Evolutionary conservation across 2,113 vertebrate genomes (phyloP), one percentile per base, ranked within the genome.

Genomic region (Cisticola juncidis): DNA sequence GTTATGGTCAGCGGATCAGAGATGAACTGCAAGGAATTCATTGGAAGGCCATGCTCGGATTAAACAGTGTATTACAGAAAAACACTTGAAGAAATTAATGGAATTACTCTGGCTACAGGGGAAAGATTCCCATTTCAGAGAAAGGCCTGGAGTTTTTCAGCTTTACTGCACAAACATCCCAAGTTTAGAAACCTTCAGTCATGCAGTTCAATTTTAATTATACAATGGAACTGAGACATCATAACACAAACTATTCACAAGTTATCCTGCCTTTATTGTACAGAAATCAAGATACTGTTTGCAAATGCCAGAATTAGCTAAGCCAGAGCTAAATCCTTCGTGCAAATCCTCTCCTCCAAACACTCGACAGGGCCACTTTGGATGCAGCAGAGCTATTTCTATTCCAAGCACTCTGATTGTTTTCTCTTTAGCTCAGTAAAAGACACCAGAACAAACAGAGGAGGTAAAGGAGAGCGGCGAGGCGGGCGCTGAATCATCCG

Each of bases 341-440:
- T 31, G 36, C 90, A 95, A 94, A 96, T 89, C 61, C 81, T 50
- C 84, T 73, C 73, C 58, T 40, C 40, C 66, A 94, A 89, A 54
- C 87, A 61, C 84, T 81, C 18, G 15, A 21, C 65, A 45, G 24
- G 12, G 21, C 57, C 54, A 47, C 87, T 93, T 66, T 61, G 87
- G 87, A 80, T 35, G 38, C 84, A 70, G 73, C 50, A 44, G 24
- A 36, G 60, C 54, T 44, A 12, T 57, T 80, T 58, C 79, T 40
- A 7, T 50, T 88, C 74, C 92, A 95, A 87, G 56, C 58, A 86
- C 47, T 60, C 62, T 11, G 62, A 62, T 54, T 87, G 87, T 91
- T 92, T 94, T 86, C 83, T 83, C 36, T 90, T 73, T 48, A 78
- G 91, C 81, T 95, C 51, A 89, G 81, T 31, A 57, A 91, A 74